Base-by-base conservation (phyloP, 2,888 invertebrate genomes). In the Pristionchus mayeri region DNA sequence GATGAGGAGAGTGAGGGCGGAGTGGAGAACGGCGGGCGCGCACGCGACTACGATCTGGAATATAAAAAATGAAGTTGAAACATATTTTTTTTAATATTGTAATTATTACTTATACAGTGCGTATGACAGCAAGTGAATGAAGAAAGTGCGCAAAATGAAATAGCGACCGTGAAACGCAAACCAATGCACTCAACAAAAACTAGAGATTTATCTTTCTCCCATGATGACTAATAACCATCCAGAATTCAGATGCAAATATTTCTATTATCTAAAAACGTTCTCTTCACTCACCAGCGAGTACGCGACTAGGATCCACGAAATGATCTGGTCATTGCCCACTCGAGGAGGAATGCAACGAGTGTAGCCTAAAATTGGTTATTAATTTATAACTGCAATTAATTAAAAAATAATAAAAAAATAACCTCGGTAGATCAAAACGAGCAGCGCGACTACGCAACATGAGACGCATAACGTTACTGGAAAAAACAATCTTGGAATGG, bases 1-100 rank as follows among this genome's bases (percentile, higher is more conserved):
- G 57, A 90, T 87, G 11, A 90, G 86, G 40, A 91, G 86, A 82
- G 90, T 85, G 63, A 86, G 85, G 21, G 89, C 88, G 18, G 89
- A 88, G 44, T 88, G 89, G 13, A 88, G 84, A 40, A 87, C 85
- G 84, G 87, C 82, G 13, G 88, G 87, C 4, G 89, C 84, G 57
- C 88, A 89, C 0, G 86, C 67, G 11, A 89, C 81, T 2, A 89
- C 85, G 54, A 89, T 86, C 88, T 89, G 86, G 78, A 87, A 76
- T 21, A 4, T 21, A 54, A 54, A 13, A 13, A 54, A 13, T 44
- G 44, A 44, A n/a, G n/a, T n/a, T n/a, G n/a, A n/a, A n/a, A n/a
- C n/a, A n/a, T n/a, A n/a, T n/a, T n/a, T n/a, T n/a, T n/a, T n/a
- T n/a, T n/a, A n/a, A n/a, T n/a, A n/a, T n/a, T n/a, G n/a, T n/a